Percentiles rank a stretch among this genome's conserved stretches.
Conservation (phyloP, 2,888 invertebrate species). For the Drosophila acutilabella region DNA sequence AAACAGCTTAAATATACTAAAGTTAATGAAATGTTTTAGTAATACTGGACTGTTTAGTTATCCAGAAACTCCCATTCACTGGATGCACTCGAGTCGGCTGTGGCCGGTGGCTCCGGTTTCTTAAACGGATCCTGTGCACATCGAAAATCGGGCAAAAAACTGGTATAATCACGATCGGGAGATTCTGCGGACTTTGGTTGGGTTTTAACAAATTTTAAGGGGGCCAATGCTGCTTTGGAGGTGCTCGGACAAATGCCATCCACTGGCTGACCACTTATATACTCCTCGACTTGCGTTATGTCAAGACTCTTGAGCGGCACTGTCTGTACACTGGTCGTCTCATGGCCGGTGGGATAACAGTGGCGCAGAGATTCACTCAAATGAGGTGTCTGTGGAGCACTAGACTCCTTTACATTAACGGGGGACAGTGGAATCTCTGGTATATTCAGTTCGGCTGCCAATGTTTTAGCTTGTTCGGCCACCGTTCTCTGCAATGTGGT, state of each 20-base stretch:
- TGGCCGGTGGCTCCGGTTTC: conserved; percentile 45
- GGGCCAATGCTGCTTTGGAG: conserved; percentile 25
- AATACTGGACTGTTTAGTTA: conserved; percentile 67
- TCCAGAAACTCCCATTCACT: conserved; percentile 85
- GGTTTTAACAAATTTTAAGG: conserved; percentile 67
- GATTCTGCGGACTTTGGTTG: conserved; percentile 44
- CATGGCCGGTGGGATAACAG: conserved; percentile 65
- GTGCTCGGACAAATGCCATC: conserved; percentile 69
- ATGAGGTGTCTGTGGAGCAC: conserved; percentile 31
- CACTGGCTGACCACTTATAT: conserved; percentile 69
- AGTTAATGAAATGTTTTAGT: conserved; percentile 12
- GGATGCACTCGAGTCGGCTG: conserved; percentile 76
- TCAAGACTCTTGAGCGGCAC: conserved; percentile 66
- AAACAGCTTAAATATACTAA: conserved; percentile 16
- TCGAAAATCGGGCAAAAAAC: conserved; percentile 79
- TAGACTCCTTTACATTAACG: conserved; percentile 69
- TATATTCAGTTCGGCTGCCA: conserved; percentile 78
- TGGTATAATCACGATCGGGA: conserved; percentile 61
- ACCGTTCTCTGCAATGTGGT: conserved; percentile 90
- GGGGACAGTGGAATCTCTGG: conserved; percentile 77
- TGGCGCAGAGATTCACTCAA: conserved; percentile 44
- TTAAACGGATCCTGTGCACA: conserved; percentile 67
- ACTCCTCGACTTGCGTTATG: conserved; percentile 42
- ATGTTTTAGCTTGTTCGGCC: conserved; percentile 90
- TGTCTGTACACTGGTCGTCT: conserved; percentile 80